Conservation (phyloP, 37 sponge, comb jelly and placozoan genomes). For the Ianthella basta region DNA sequence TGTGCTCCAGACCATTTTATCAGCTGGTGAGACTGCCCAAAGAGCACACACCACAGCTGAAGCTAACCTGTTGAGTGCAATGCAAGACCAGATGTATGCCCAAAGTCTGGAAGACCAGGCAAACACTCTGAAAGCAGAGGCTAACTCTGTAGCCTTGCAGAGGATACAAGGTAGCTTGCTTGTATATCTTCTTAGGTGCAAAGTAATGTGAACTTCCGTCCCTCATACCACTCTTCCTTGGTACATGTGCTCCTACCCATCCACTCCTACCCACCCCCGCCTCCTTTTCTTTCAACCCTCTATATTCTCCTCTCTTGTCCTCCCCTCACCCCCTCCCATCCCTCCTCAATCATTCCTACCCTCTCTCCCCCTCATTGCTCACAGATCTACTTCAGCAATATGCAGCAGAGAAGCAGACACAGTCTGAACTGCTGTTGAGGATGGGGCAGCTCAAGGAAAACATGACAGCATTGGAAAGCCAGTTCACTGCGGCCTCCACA, state of each 20-base stretch:
- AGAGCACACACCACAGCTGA: not conserved
- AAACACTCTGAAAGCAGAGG: not conserved
- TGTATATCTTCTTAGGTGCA: too few relatives aligned
- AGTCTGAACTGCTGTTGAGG: not conserved
- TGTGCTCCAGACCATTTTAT: not conserved
- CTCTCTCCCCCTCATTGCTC: not conserved
- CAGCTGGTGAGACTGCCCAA: not conserved
- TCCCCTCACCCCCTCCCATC: too few relatives aligned
- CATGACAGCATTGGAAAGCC: not conserved
- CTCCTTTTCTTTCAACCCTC: too few relatives aligned
- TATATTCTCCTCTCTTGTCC: too few relatives aligned
- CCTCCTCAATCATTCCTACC: too few relatives aligned
- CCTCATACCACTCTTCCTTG: too few relatives aligned
- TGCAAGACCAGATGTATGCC: not conserved
- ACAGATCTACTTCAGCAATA: slow-evolving; percentile 4
- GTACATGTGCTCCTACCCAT: too few relatives aligned
- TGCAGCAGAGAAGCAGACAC: not conserved
- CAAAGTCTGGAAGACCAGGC: not conserved
- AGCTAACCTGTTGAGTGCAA: not conserved
- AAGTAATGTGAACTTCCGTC: too few relatives aligned
- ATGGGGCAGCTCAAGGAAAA: not conserved
- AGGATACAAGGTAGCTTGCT: not conserved
- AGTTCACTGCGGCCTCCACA: not conserved
- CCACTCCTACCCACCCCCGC: too few relatives aligned
- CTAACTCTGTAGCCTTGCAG: not conserved